Conservation (phyloP, 30 jellyfish, hydroid and myxozoan genomes). For the Aurelia sp. region DNA sequence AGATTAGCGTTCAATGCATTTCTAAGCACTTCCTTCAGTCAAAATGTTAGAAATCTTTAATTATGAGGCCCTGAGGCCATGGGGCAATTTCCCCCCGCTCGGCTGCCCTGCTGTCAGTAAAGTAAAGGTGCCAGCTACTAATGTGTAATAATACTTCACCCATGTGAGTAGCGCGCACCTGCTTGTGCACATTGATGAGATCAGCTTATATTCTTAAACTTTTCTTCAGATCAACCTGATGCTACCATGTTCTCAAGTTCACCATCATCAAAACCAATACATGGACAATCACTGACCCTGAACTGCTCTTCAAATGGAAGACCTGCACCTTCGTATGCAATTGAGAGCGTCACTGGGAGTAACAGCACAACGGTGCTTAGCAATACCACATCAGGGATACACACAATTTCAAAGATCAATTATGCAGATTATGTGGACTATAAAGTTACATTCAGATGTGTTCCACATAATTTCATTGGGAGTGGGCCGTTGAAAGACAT, state of each 20-base stretch:
- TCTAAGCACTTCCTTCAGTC: too few species aligned
- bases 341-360: not conserved
- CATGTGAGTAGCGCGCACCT: too few species aligned
- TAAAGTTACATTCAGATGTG: conserved; percentile 14
- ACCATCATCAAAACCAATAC: conserved; percentile 10
- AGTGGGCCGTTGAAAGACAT: conserved; percentile 8
- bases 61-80: too few species aligned
- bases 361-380: not conserved
- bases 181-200: too few species aligned
- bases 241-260: conserved; percentile 9
- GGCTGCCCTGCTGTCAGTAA: too few species aligned
- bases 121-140: too few species aligned
- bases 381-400: conserved; percentile 1
- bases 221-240: conserved; percentile 37
- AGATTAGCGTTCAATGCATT: too few species aligned
- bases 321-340: not conserved
- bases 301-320: not conserved
- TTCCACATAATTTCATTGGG: conserved; percentile 14
- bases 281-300: conserved; percentile 35
- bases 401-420: not conserved
- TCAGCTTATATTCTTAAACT: too few species aligned
- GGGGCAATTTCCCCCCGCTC: too few species aligned
- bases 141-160: too few species aligned
- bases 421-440: not conserved
- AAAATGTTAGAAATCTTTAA: too few species aligned